These are phyloP conservation scores for Spheniscus mendiculus DNA, from an alignment of 2,113 vertebrate species.

Conservation along the genomic window DNA sequence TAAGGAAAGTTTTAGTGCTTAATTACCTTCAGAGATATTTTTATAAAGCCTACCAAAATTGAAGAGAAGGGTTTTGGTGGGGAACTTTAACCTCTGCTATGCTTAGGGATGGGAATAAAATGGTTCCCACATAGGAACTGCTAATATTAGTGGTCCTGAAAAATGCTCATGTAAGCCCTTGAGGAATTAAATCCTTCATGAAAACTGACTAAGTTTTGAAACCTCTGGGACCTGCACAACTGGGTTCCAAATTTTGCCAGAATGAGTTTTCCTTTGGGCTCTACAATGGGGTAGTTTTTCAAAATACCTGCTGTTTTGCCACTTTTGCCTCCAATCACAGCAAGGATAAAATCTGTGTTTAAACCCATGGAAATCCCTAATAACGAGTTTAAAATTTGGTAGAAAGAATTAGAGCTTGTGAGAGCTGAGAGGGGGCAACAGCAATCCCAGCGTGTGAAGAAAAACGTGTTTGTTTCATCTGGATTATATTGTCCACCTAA, in stretches of 20 bases:
- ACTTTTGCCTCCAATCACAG: background rate
- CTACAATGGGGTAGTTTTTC: background rate
- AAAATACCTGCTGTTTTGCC: background rate
- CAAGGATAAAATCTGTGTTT: background rate
- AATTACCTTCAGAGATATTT: conserved; percentile 21
- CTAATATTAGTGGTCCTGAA: background rate
- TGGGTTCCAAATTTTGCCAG: background rate
- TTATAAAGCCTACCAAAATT: background rate
- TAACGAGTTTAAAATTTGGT: background rate
- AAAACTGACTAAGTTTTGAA: background rate
- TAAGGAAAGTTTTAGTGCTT: conserved; percentile 11
- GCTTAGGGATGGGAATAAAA: background rate
- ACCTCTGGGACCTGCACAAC: background rate
- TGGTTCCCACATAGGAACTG: background rate
- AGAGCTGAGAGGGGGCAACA: background rate
- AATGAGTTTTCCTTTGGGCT: background rate
- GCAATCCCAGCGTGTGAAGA: background rate
- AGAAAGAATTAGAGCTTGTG: background rate
- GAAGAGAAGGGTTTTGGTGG: background rate
- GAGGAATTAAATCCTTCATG: background rate
- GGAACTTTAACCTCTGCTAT: background rate
- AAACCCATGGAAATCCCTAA: background rate
- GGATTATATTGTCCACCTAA: background rate
- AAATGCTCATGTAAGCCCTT: background rate
- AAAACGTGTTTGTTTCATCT: background rate